Percentiles rank a stretch among this genome's conserved stretches.
Conservation (phyloP, 2,113 vertebrate genomes). For the Sprattus sprattus region DNA sequence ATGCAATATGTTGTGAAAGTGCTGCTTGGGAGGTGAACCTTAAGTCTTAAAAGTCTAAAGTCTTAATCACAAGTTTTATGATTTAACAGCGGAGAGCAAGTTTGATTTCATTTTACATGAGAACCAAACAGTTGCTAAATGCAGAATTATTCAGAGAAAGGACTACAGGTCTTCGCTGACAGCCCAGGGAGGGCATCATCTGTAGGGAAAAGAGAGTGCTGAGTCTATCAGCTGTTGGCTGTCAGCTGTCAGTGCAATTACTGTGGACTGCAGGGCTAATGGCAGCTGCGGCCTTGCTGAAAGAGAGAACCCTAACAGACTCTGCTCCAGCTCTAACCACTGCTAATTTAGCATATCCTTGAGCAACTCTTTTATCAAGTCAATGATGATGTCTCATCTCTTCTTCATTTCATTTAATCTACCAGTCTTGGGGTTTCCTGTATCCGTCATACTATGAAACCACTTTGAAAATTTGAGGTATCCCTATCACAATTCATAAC, state of each 20-base stretch:
- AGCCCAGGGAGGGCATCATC: constrained; percentile 17
- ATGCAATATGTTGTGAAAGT: not conserved
- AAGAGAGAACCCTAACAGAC: constrained; percentile 11
- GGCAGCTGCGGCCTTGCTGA: constrained; percentile 52
- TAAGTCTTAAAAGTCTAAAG: not conserved
- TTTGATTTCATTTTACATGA: not conserved
- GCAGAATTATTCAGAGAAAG: not conserved
- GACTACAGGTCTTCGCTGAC: not conserved
- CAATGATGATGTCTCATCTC: not conserved
- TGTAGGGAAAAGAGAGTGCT: constrained; percentile 24
- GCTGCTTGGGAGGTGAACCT: not conserved
- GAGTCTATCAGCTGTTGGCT: constrained; percentile 37
- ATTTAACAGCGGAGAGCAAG: not conserved
- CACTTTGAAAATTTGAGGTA: not conserved
- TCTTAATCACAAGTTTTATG: not conserved
- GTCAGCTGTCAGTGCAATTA: constrained; percentile 65
- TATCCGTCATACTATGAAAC: not conserved
- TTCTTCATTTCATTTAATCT: not conserved
- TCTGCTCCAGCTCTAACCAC: not conserved
- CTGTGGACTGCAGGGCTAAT: constrained; percentile 38
- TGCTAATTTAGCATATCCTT: not conserved
- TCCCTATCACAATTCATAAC: not conserved
- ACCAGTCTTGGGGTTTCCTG: not conserved
- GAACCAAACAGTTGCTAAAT: not conserved
- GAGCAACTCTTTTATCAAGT: not conserved